These are phyloP conservation scores for Phaethornis superciliosus DNA, from an alignment of 2,113 vertebrate species.

Conservation along the genomic window DNA sequence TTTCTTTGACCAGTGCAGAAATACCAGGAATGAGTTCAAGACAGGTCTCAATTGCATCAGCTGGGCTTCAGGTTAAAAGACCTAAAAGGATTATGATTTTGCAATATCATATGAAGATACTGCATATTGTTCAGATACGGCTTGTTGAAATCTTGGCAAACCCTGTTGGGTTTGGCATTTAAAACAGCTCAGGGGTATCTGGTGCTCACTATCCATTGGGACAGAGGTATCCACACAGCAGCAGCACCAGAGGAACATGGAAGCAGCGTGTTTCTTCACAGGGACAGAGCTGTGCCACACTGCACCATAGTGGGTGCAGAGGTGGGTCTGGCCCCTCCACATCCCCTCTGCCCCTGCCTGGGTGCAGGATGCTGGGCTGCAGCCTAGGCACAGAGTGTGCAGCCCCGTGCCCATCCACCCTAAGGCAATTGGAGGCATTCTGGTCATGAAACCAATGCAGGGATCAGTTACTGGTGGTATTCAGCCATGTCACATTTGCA, in stretches of 20 bases:
- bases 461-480: not conserved
- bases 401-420: no score
- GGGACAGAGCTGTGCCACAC: rapidly evolving
- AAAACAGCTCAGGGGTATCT: not conserved
- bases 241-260: not conserved
- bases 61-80: not conserved
- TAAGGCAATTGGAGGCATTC: no score
- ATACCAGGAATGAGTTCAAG: not conserved
- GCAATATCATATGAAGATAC: not conserved
- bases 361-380: rapidly evolving
- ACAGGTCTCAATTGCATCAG: rapidly evolving
- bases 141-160: not conserved
- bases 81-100: not conserved
- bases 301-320: not conserved
- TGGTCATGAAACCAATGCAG: not conserved
- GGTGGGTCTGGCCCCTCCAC: no score
- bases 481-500: not conserved
- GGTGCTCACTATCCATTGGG: rapidly evolving
- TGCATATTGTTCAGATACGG: not conserved
- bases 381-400: not conserved
- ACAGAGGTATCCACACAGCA: rapidly evolving
- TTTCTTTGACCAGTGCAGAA: not conserved
- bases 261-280: not conserved
- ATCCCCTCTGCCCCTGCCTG: rapidly evolving
- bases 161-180: not conserved